Evolutionary conservation across 2,113 vertebrate species (phyloP).

Genomic region (Bos indicus): DNA sequence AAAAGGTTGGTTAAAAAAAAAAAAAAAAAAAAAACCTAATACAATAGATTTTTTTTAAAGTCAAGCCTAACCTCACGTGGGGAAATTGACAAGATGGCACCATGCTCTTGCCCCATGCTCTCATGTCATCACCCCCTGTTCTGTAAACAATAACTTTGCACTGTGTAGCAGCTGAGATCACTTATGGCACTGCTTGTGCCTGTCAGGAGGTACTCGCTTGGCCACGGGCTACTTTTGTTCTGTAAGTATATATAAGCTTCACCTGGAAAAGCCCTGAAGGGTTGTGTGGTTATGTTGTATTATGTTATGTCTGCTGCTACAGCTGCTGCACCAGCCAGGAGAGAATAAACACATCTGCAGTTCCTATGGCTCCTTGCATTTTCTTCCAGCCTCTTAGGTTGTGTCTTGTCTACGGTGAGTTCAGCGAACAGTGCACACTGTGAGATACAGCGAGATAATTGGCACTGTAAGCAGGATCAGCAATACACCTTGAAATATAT

Average conservation of each 20-base stretch:
- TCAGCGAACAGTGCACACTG: not conserved
- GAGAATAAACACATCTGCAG: not conserved
- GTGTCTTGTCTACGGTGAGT: not conserved
- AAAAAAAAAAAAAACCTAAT: not conserved
- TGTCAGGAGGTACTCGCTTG: not conserved
- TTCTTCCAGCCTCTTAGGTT: not conserved
- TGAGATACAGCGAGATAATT: not conserved
- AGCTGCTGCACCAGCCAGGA: not conserved
- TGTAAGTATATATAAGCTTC: not conserved
- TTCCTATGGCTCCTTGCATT: not conserved
- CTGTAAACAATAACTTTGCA: not conserved
- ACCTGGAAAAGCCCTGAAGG: not conserved
- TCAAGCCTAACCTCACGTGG: not conserved
- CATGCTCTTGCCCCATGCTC: not conserved
- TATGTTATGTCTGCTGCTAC: not conserved
- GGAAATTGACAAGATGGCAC: not conserved
- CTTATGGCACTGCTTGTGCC: not conserved
- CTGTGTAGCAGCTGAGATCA: fast-evolving
- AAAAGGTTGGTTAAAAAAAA: not conserved
- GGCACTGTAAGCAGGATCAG: not conserved
- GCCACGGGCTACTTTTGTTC: not conserved
- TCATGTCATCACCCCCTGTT: not conserved
- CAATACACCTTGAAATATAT: not conserved
- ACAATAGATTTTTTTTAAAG: not conserved
- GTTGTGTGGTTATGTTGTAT: not conserved